Conservation (phyloP, 2,797 vertebrate species). For the Lepilemur septentrionalis region DNA sequence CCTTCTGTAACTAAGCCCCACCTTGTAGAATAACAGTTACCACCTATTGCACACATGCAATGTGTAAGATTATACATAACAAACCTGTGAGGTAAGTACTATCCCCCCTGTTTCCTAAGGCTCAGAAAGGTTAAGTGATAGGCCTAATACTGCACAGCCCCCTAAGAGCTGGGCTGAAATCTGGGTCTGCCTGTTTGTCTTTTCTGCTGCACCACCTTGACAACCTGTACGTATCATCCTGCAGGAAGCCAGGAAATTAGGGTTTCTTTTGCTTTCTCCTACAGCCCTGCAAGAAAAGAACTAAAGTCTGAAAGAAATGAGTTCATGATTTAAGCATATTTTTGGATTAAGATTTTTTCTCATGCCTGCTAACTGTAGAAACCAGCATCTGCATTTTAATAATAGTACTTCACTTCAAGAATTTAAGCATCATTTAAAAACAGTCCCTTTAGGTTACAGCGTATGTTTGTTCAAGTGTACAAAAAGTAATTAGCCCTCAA, state of each 20-base stretch:
- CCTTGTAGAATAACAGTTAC: background rate
- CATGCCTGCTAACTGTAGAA: slow-evolving; percentile 34
- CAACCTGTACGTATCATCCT: background rate
- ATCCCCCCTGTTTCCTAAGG: background rate
- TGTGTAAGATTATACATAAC: background rate
- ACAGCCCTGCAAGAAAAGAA: background rate
- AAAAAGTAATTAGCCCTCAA: slow-evolving; percentile 10
- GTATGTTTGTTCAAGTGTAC: background rate
- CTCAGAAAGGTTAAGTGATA: background rate
- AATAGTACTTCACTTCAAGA: background rate
- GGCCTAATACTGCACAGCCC: background rate
- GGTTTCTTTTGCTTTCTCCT: slow-evolving; percentile 8
- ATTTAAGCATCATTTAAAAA: slow-evolving; percentile 31
- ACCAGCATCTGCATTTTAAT: background rate
- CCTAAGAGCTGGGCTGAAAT: background rate
- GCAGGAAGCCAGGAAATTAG: background rate
- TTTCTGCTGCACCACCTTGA: background rate
- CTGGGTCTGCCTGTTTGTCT: background rate
- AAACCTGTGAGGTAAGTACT: background rate
- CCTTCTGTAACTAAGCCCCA: background rate
- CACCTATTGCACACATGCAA: background rate
- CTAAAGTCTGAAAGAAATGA: slow-evolving; percentile 15
- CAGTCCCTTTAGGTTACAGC: background rate
- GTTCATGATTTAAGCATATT: background rate
- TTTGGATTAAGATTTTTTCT: slow-evolving; percentile 55